Evolutionary conservation across 2,797 vertebrate genomes (phyloP), one percentile per base, ranked within the genome.

Genomic region (Anomalospiza imberbis): DNA sequence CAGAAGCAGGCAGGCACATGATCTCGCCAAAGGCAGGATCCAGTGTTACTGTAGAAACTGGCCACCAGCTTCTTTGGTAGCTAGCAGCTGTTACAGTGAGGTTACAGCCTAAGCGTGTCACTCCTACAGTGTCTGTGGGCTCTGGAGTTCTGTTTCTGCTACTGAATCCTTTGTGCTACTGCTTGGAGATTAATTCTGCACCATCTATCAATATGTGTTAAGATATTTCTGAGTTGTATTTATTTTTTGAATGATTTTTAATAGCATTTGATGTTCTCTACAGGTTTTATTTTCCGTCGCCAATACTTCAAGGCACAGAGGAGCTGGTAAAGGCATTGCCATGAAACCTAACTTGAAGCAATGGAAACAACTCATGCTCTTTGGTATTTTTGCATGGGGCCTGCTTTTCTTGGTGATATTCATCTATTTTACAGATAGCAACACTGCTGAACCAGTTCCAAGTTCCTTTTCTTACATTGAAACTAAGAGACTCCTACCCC

Each of bases 321-420:
- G 86, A 82, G n/a, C 84, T 94, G 84, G 73, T 87, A 89, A 90
- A 94, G 88, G 82, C 86, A 95, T 93, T 98, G 98, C 98, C 98
- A 98, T 98, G 98, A 98, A 98, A 98, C 97, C 98, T 19, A 98
- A 98, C 93, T 85, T 98, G 97, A 98, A 98, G 88, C 98, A 98
- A 97, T 99, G 99, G 99, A 98, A 99, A 97, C 98, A 98, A 97
- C 96, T 99, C 79, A 98, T 98, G 97, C 98, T 99, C 85, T 98
- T 98, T 85, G 98, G 98, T 76, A 99, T 99, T 97, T 98, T 99
- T 89, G 98, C 98, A 40, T 99, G 99, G 99, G 99, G 98, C n/a
- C 97, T 99, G 74, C 96, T 99, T 84, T 99, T 99, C 95, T 95
- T 99, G 68, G 98, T 97, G 50, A 98, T 99, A 88, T 99, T 99